These are phyloP conservation scores for Helobdella robusta DNA, from an alignment of 2,888 invertebrate genomes.

Conservation along the genomic window DNA sequence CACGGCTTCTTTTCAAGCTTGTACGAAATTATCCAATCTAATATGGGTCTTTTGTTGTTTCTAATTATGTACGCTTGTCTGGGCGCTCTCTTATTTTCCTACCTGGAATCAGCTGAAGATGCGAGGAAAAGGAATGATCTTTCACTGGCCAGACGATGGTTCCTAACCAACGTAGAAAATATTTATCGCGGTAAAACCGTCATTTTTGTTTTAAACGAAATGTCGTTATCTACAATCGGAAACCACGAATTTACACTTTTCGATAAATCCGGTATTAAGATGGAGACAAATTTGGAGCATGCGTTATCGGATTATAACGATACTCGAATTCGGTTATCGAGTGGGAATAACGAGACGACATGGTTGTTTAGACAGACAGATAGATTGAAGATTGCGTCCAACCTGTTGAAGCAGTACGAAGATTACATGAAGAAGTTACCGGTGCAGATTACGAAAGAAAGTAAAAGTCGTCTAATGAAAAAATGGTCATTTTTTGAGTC, in stretches of 20 bases:
- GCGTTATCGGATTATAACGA: neutral
- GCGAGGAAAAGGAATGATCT: neutral
- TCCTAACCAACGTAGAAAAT: neutral
- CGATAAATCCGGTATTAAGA: no score
- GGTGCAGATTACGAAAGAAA: slow-evolving; percentile 74
- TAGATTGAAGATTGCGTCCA: neutral
- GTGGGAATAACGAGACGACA: neutral
- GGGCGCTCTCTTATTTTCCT: slow-evolving; percentile 22
- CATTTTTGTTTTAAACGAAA: no score
- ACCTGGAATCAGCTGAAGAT: slow-evolving; percentile 19
- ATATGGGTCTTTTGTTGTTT: slow-evolving; percentile 26
- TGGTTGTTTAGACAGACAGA: neutral
- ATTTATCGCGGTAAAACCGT: no score
- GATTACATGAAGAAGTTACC: slow-evolving; percentile 63
- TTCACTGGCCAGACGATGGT: neutral
- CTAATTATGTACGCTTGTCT: slow-evolving; percentile 14
- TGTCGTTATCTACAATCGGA: neutral
- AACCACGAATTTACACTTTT: no score
- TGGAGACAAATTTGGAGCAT: no score
- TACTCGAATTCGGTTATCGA: neutral
- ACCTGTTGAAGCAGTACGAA: slow-evolving; percentile 70
- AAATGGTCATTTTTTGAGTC: slow-evolving; percentile 48
- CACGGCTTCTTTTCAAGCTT: slow-evolving; percentile 7
- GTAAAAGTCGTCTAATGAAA: slow-evolving; percentile 64
- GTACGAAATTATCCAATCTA: slow-evolving; percentile 26